phyloP scores from a whole-genome alignment of 2,113 vertebrate species.

The Lamprologus speciosus region DNA sequence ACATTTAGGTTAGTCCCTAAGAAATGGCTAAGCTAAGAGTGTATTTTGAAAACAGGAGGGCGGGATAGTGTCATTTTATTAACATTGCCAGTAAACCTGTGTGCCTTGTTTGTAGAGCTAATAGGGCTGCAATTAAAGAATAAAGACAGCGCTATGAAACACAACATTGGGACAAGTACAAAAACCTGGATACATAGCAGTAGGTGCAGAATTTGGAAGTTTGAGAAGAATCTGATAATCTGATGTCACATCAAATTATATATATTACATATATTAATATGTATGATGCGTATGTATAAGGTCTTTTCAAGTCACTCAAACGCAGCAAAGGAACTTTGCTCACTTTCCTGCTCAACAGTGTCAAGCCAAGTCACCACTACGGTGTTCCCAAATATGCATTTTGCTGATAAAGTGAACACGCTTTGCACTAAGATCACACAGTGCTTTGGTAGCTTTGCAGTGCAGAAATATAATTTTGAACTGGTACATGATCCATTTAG shows the following conservation, averaged over 20 bases:
- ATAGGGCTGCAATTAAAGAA: background rate
- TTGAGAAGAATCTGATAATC: background rate
- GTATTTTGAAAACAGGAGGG: background rate
- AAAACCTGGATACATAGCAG: background rate
- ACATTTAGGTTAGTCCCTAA: background rate
- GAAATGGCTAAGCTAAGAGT: background rate
- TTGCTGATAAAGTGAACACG: background rate
- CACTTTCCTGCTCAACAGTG: background rate
- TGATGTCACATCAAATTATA: background rate
- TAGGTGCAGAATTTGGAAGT: background rate
- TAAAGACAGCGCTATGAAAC: background rate
- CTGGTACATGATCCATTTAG: background rate
- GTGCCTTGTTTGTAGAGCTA: background rate
- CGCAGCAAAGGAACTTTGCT: background rate
- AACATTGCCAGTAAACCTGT: background rate
- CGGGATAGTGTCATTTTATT: background rate
- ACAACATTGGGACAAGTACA: background rate
- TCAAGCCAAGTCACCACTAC: background rate
- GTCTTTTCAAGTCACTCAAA: background rate
- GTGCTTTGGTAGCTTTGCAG: background rate
- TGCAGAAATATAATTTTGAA: background rate
- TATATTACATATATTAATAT: no score
- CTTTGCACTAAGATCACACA: background rate
- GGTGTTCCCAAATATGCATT: background rate
- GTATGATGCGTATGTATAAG: background rate